Percentiles rank a stretch among this genome's conserved stretches.
phyloP scores from a whole-genome alignment of 2,888 invertebrate species.

The Andrena fulva region DNA sequence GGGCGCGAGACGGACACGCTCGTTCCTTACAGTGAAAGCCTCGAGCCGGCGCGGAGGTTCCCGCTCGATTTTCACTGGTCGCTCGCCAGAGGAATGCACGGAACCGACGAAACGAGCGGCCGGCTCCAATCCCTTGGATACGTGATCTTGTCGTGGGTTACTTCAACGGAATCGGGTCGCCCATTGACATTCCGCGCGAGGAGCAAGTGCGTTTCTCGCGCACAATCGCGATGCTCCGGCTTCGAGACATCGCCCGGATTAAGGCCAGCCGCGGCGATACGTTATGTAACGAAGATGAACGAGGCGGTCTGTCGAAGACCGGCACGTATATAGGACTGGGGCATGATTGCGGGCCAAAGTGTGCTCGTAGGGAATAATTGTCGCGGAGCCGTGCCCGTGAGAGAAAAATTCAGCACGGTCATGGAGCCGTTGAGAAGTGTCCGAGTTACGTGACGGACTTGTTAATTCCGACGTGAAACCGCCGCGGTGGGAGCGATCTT shows the following conservation, averaged over 20 bases:
- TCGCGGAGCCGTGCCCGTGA: slow-evolving; percentile 25
- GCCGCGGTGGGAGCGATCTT: not conserved
- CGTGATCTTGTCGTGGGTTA: slow-evolving; percentile 19
- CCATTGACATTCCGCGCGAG: slow-evolving; percentile 65
- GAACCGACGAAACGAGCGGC: slow-evolving; percentile 4
- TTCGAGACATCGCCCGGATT: slow-evolving; percentile 58
- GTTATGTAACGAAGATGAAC: slow-evolving; percentile 66
- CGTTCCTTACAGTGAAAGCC: not conserved
- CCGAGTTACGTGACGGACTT: slow-evolving; percentile 34
- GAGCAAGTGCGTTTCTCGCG: slow-evolving; percentile 60
- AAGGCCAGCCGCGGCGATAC: slow-evolving; percentile 62
- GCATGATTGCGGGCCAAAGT: slow-evolving; percentile 26
- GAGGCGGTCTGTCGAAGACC: slow-evolving; percentile 19
- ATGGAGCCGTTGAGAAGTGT: slow-evolving; percentile 19
- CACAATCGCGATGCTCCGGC: slow-evolving; percentile 49
- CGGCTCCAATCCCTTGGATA: slow-evolving; percentile 23
- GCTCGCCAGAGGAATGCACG: slow-evolving; percentile 8
- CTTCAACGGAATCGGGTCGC: slow-evolving; percentile 53
- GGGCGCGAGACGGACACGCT: too few relatives aligned
- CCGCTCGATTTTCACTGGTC: not conserved
- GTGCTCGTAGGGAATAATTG: slow-evolving; percentile 42
- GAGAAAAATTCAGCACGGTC: slow-evolving; percentile 33
- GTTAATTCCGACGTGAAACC: not conserved
- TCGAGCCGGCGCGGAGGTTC: not conserved
- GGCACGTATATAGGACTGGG: slow-evolving; percentile 27